Percentiles rank a stretch among this genome's conserved stretches.
phyloP scores from a whole-genome alignment of 2,888 invertebrate species.

The Tuberolachnus salignus region DNA sequence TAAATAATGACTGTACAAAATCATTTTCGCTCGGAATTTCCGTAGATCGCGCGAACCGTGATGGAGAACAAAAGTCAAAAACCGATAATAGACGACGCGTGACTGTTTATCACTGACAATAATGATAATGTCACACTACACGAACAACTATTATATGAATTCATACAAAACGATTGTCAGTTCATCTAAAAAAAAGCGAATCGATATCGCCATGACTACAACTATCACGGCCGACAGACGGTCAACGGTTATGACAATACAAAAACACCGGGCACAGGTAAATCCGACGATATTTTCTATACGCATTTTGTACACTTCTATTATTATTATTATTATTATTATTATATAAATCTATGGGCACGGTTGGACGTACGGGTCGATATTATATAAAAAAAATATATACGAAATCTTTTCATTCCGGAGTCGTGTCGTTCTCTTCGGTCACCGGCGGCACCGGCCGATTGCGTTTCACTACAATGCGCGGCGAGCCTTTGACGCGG shows the following conservation, averaged over 20 bases:
- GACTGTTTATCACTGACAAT: too few species aligned
- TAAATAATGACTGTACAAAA: too few species aligned
- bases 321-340: too few species aligned
- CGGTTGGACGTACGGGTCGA: neutral
- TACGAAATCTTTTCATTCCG: constrained; percentile 1
- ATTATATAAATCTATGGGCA: neutral
- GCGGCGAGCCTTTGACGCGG: neutral
- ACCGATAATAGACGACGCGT: too few species aligned
- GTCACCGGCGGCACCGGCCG: neutral
- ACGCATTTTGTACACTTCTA: neutral
- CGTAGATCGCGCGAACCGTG: too few species aligned
- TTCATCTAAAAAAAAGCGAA: neutral
- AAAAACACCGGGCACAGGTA: constrained; percentile 10
- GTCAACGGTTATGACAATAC: constrained; percentile 21
- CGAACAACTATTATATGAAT: too few species aligned
- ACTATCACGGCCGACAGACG: constrained; percentile 13
- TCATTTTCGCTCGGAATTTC: too few species aligned
- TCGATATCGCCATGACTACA: constrained; percentile 48
- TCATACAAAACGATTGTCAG: too few species aligned
- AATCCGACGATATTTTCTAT: constrained; percentile 9
- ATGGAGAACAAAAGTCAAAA: too few species aligned
- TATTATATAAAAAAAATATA: neutral
- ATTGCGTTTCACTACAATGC: constrained; percentile 1
- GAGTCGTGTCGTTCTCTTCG: neutral
- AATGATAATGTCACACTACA: too few species aligned